Base-by-base conservation (phyloP, 2,113 vertebrate species). In the Forbesichthys papilliferus region DNA sequence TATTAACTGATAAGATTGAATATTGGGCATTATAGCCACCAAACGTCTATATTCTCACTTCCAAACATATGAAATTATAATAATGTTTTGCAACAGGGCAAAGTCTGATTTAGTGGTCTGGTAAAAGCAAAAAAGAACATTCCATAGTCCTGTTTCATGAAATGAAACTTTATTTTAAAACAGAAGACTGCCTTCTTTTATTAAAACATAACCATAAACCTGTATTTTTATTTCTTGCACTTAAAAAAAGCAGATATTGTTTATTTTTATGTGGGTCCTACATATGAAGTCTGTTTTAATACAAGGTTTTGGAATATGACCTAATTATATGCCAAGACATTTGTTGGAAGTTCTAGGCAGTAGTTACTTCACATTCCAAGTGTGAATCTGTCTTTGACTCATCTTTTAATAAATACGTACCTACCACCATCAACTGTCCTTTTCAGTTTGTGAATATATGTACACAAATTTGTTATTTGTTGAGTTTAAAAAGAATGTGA, bases 211-310 rank as follows among this genome's bases (percentile, higher is more conserved):
- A 91, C 91, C 90, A 89, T 87, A 90, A 92, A 92, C 88, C 84
- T 93, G 91, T 93, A 90, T 92, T 91, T 92, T 91, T 91, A 86
- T 92, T 93, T 93, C 88, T 94, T 94, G 93, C 93, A 94, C 93
- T 94, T 93, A 92, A 91, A 90, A 64, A 92, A 91, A 87, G 80
- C 90, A 91, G 89, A 91, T 92, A 92, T 91, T 92, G 88, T 91
- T 93, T 93, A 92, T 92, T 93, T 92, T 90, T 89, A 92, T 92
- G 92, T 92, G 92, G 91, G 89, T 92, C 88, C 89, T 91, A 90
- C 90, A 93, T 89, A 91, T 92, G 86, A 91, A 91, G 90, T 91
- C 87, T 91, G 90, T 93, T 92, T 92, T 78, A 89, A 89, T 90
- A 89, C 73, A 89, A 78, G 82, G 82, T 90, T 88, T 90, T 88